A percentile compares a stretch with the other conserved stretches of the same genome.
Evolutionary conservation across 2,888 invertebrate genomes (phyloP).

Genomic region (Philaethria dido): DNA sequence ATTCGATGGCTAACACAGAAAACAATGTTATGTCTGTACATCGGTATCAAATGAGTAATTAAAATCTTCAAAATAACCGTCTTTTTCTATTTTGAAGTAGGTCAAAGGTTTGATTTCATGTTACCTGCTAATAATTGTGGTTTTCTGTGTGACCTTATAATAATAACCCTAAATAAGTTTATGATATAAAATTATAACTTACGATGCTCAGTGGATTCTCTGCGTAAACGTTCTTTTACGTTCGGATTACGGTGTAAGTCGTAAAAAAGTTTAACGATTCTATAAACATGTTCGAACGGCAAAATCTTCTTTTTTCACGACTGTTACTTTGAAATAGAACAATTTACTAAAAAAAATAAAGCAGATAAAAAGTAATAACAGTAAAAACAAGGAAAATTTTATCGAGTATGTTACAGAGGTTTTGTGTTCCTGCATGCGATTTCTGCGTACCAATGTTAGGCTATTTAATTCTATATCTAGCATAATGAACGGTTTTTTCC

Average conservation of each 20-base stretch:
- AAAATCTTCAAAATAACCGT: too few species aligned
- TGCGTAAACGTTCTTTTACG: slow-evolving; percentile 69
- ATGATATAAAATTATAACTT: slow-evolving; percentile 50
- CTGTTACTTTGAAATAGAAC: slow-evolving; percentile 37
- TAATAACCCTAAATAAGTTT: slow-evolving; percentile 28
- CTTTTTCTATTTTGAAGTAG: not conserved
- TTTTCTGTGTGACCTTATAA: slow-evolving; percentile 22
- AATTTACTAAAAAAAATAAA: slow-evolving; percentile 30
- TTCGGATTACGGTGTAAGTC: slow-evolving; percentile 66
- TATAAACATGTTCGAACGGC: slow-evolving; percentile 68
- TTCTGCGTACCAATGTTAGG: not conserved
- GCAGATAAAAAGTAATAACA: slow-evolving; percentile 21
- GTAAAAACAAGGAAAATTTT: slow-evolving; percentile 12
- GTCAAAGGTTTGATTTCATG: not conserved
- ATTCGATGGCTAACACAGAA: too few species aligned
- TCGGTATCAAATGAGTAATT: too few species aligned
- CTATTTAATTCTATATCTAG: slow-evolving; percentile 1
- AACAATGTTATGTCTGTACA: too few species aligned
- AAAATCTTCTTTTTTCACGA: slow-evolving; percentile 50
- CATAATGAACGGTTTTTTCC: not conserved
- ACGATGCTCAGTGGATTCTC: slow-evolving; percentile 64
- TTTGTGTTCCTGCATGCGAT: not conserved
- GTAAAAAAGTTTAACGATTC: slow-evolving; percentile 74
- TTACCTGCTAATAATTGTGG: slow-evolving; percentile 6
- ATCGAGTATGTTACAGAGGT: not conserved